Percentiles rank a stretch among this genome's conserved stretches.
Conservation (phyloP, 2,797 vertebrate species). For the Myotis myotis region DNA sequence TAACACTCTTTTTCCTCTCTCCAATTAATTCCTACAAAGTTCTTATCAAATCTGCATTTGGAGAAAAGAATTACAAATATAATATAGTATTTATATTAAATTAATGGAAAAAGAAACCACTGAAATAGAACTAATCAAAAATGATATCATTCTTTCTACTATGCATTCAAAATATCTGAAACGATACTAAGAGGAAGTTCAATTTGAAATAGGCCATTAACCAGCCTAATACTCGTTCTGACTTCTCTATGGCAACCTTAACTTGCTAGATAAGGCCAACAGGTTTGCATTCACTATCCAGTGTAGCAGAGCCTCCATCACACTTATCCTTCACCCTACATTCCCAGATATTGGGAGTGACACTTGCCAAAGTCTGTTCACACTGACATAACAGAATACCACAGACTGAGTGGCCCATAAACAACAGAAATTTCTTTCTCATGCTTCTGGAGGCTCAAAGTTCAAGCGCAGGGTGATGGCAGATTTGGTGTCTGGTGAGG, state of each 20-base stretch:
- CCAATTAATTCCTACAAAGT: background rate
- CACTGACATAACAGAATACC: background rate
- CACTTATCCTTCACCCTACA: background rate
- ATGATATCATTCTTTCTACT: background rate
- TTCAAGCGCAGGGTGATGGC: background rate
- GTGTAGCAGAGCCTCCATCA: background rate
- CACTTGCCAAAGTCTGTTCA: background rate
- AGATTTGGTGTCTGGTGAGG: too few species aligned
- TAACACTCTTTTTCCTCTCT: background rate
- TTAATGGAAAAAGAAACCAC: constrained; percentile 2
- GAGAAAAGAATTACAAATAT: background rate
- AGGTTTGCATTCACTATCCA: background rate
- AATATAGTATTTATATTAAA: background rate
- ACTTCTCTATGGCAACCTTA: background rate
- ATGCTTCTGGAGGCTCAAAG: background rate
- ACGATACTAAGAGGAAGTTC: background rate
- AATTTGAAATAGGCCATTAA: background rate
- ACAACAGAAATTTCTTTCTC: background rate
- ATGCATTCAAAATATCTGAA: constrained; percentile 10
- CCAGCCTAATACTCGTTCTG: background rate
- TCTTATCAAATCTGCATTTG: background rate
- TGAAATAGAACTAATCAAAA: constrained; percentile 4
- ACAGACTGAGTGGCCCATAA: background rate
- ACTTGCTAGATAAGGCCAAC: background rate
- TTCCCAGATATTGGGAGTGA: background rate